These are phyloP conservation scores for Ctenopoma kingsleyae DNA, from an alignment of 2,797 vertebrate genomes.

Conservation along the genomic window DNA sequence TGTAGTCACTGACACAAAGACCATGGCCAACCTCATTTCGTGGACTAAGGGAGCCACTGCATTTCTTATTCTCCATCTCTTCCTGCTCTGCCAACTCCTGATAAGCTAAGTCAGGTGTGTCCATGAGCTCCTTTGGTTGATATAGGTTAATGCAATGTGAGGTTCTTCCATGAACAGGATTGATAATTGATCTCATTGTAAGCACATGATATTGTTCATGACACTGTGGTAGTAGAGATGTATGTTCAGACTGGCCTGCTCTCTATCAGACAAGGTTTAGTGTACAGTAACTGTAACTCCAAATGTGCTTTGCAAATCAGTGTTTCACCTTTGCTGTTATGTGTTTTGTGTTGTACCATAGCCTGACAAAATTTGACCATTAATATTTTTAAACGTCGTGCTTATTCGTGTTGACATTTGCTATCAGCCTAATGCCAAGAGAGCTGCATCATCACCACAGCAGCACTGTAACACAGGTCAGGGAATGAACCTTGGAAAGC, in stretches of 20 bases:
- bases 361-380: background rate
- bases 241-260: slow-evolving; percentile 15
- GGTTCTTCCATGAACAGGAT: slow-evolving; percentile 7
- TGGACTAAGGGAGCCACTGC: background rate
- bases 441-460: slow-evolving; percentile 6
- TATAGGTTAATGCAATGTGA: background rate
- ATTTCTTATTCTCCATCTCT: background rate
- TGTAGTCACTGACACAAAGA: background rate
- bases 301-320: background rate
- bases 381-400: background rate
- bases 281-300: background rate
- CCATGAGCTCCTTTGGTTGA: slow-evolving; percentile 10
- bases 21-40: slow-evolving; percentile 3
- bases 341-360: background rate
- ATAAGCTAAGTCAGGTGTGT: slow-evolving; percentile 11
- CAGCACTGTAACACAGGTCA: background rate
- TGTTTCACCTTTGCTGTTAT: background rate
- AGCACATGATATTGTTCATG: background rate
- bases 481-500: slow-evolving; percentile 20
- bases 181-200: background rate
- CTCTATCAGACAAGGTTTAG: slow-evolving; percentile 1
- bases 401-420: background rate
- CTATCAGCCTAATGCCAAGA: background rate
- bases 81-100: background rate
- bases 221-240: slow-evolving; percentile 10